Percentiles rank a stretch among this genome's conserved stretches.
Evolutionary conservation across 2,888 invertebrate genomes (phyloP).

Genomic region (Idaea aversata): DNA sequence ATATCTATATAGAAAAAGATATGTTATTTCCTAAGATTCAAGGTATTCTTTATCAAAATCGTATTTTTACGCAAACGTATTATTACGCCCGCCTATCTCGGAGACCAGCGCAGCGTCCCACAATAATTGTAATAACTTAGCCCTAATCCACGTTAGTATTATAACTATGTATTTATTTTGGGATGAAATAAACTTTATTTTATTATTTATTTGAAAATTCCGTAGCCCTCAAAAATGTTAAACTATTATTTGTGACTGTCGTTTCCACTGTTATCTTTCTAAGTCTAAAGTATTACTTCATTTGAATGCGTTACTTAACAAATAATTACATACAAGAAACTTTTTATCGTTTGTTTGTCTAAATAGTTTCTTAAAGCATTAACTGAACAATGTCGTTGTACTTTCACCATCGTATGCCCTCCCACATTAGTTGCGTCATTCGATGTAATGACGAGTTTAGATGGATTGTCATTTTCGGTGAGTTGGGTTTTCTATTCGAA

Average conservation of each 20-base stretch:
- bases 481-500: constrained; percentile 28
- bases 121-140: no score
- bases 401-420: constrained; percentile 46
- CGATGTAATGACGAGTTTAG: constrained; percentile 21
- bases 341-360: constrained; percentile 14
- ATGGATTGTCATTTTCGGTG: constrained; percentile 17
- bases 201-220: no score
- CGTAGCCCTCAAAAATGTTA: no score
- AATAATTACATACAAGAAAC: neutral
- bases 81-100: no score
- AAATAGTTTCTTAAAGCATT: constrained; percentile 5
- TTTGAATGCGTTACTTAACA: neutral
- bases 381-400: constrained; percentile 44
- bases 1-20: no score
- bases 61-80: neutral
- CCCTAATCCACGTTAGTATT: no score
- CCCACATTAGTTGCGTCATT: constrained; percentile 49
- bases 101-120: no score
- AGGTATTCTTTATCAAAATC: no score
- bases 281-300: neutral
- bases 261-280: neutral
- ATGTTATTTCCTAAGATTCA: no score
- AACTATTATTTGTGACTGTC: neutral
- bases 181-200: no score
- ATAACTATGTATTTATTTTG: no score